Evolutionary conservation across 2,797 vertebrate genomes (phyloP).

Genomic region (Hozukius guyotensis): DNA sequence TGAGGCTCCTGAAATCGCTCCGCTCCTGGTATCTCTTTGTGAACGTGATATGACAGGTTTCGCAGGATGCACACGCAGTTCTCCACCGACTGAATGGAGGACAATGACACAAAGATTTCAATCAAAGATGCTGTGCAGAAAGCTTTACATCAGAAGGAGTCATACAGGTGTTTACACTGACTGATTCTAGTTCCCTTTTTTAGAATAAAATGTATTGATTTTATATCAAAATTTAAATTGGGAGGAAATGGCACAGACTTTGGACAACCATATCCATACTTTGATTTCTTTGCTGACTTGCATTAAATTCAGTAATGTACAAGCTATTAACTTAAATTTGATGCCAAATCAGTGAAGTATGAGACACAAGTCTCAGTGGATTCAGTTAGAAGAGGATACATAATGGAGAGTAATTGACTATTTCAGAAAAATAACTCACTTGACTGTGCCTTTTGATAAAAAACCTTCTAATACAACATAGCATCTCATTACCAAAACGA

Average conservation of each 20-base stretch:
- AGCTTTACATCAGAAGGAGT: not conserved
- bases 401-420: not conserved
- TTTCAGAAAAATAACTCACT: not conserved
- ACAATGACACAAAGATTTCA: constrained; percentile 23
- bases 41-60: constrained; percentile 96
- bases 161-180: not conserved
- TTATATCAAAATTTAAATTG: not conserved
- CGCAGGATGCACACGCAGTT: constrained; percentile 98
- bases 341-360: not conserved
- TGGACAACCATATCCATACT: not conserved
- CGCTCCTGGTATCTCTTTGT: constrained; percentile 94
- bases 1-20: constrained; percentile 90
- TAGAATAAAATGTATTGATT: not conserved
- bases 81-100: constrained; percentile 89
- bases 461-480: not conserved
- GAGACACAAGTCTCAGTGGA: not conserved
- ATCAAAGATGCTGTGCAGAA: not conserved
- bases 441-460: not conserved
- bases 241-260: not conserved
- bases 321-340: not conserved
- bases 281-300: not conserved
- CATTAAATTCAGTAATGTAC: not conserved
- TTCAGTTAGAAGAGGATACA: not conserved
- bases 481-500: not conserved
- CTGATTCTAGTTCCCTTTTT: not conserved